Conservation (phyloP, 2,888 invertebrate species). For the Lasiommata megera region DNA sequence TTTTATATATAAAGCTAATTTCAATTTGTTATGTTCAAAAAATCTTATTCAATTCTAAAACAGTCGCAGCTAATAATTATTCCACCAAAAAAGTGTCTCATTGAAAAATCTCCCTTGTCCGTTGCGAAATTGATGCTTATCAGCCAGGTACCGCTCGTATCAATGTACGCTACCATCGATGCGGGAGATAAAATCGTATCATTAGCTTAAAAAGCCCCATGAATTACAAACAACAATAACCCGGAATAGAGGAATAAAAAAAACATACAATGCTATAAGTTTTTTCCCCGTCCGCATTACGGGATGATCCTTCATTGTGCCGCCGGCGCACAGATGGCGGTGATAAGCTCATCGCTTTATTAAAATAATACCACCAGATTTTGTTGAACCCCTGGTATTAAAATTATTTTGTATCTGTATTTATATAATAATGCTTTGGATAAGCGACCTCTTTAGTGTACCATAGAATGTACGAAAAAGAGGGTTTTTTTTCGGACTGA, state of each 20-base stretch:
- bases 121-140: conserved; percentile 30
- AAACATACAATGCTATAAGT: conserved; percentile 53
- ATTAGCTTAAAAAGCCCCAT: conserved; percentile 79
- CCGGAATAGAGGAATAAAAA: conserved; percentile 63
- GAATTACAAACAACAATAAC: conserved; percentile 75
- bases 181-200: conserved; percentile 73
- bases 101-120: conserved; percentile 25
- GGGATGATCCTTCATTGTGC: conserved; percentile 77
- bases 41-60: too few relatives aligned
- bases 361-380: conserved; percentile 59
- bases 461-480: neutral
- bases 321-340: conserved; percentile 65
- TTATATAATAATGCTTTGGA: neutral
- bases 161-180: conserved; percentile 41
- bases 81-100: conserved; percentile 9
- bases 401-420: conserved; percentile 20
- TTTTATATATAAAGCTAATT: too few relatives aligned
- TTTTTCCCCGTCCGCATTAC: conserved; percentile 73
- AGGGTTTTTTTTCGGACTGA: too few relatives aligned
- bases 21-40: too few relatives aligned
- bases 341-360: conserved; percentile 76
- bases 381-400: conserved; percentile 41
- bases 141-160: conserved; percentile 31
- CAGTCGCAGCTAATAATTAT: conserved; percentile 5
- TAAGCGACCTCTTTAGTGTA: neutral